phyloP scores from a whole-genome alignment of 37 sponge, comb jelly and placozoan species.

The Cliona cf. orientalis region DNA sequence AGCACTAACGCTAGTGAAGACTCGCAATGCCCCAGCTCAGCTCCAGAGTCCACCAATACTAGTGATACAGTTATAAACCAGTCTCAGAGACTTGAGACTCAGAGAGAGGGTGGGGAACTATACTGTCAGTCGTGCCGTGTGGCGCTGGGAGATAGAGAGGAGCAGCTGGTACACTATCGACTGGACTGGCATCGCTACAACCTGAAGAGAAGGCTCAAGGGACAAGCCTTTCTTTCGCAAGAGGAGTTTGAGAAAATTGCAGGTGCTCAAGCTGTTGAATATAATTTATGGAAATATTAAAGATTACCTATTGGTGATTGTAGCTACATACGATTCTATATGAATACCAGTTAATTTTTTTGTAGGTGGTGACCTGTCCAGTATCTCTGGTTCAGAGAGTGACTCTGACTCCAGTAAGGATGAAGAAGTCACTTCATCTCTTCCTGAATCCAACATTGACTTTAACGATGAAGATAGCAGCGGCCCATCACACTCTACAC shows the following conservation, averaged over 20 bases:
- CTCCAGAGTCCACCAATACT: no score
- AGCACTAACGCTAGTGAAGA: no score
- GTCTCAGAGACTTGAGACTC: no score
- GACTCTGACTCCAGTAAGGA: slow-evolving; percentile 35
- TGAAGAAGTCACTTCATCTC: no score
- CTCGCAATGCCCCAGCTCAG: no score
- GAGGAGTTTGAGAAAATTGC: slow-evolving; percentile 81
- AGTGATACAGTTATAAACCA: no score
- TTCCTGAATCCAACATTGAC: neutral
- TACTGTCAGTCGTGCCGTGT: slow-evolving; percentile 59
- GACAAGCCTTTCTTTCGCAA: slow-evolving; percentile 49
- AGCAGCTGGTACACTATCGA: slow-evolving; percentile 85
- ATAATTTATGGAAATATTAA: neutral
- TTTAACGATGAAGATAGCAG: neutral
- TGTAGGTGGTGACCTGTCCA: slow-evolving; percentile 73
- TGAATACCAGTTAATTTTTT: neutral
- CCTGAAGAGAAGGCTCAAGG: slow-evolving; percentile 76
- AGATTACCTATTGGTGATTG: neutral
- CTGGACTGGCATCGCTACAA: slow-evolving; percentile 97
- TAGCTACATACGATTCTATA: neutral
- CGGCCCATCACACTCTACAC: neutral
- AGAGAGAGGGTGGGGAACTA: neutral
- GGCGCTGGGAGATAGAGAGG: slow-evolving; percentile 52
- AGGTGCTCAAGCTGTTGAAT: slow-evolving; percentile 23
- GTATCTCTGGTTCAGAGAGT: slow-evolving; percentile 87